Base-by-base conservation (phyloP, 2,797 vertebrate genomes). In the Gobionotothen gibberifrons region DNA sequence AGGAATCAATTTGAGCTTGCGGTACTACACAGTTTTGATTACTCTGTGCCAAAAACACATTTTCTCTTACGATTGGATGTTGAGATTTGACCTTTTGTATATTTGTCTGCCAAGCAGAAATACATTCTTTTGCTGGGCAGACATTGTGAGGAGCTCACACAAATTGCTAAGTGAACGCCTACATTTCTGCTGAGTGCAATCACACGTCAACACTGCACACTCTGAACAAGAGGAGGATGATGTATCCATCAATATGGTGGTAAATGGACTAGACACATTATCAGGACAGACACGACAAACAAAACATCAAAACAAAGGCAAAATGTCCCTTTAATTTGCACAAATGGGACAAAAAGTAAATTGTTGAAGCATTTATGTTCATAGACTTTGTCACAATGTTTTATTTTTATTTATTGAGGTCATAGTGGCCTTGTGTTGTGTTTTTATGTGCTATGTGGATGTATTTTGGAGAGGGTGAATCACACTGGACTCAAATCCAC, bases 211-310 rank as follows among this genome's bases (percentile, higher is more conserved):
- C 39, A 14, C 59, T 63, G 68, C 61, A 53, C 51, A 13, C 55
- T 62, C 39, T 42, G 32, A 49, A 43, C 40, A 63, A 51, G 61
- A 51, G 17, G 47, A 21, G 21, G 40, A 19, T 63, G 13, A 69
- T 70, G 44, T 10, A 61, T 61, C 42, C 44, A 26, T 72, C 58
- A 49, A 9, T 48, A 29, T 54, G 19, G 70, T 58, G 52, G 13
- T 78, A 62, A 78, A 62, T 60, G 21, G 42, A 56, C 29, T 5
- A 10, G n/a, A 47, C 43, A 52, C 9, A 69, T 71, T 29, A 71
- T 4, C 47, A 16, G 32, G 29, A 72, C 48, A 43, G 26, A 59
- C 42, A 17, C 17, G 17, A 53, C 5, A 2, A n/a, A 16, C 39
- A 14, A 44, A 36, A 55, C 58, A 74, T 51, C 42, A 58, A 48